Evolutionary conservation across 1,140 invertebrate genomes (phyloP).

Genomic region (Papilio glaucus): DNA sequence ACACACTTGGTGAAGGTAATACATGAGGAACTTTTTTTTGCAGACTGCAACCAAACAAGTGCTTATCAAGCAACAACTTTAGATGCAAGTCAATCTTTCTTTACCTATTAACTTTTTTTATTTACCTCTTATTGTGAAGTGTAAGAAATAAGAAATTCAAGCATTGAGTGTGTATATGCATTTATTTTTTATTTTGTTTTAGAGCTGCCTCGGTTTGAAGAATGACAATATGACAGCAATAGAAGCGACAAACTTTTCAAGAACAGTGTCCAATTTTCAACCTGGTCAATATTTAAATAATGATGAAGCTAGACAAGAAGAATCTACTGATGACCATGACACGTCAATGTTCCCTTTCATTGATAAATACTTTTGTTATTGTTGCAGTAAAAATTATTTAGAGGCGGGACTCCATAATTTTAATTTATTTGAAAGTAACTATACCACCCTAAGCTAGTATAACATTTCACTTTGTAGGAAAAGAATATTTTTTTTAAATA

Average conservation of each 20-base stretch:
- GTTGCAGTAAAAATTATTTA: slow-evolving; percentile 66
- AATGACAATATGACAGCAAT: slow-evolving; percentile 64
- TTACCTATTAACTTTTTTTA: too few species aligned
- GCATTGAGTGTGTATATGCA: too few species aligned
- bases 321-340: slow-evolving; percentile 36
- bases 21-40: too few species aligned
- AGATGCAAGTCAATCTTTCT: slow-evolving; percentile 1
- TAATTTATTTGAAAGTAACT: not conserved
- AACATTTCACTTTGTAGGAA: too few species aligned
- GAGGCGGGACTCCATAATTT: slow-evolving; percentile 48
- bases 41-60: too few species aligned
- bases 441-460: not conserved
- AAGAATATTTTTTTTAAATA: too few species aligned
- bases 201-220: slow-evolving; percentile 63
- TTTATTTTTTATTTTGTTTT: slow-evolving; percentile 56
- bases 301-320: slow-evolving; percentile 20
- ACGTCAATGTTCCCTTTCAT: slow-evolving; percentile 61
- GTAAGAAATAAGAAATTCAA: too few species aligned
- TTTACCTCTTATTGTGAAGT: too few species aligned
- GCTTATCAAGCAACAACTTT: too few species aligned
- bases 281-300: slow-evolving; percentile 25
- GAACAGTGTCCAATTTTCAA: slow-evolving; percentile 59
- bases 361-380: slow-evolving; percentile 66
- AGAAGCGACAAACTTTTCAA: slow-evolving; percentile 74
- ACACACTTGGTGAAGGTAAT: too few species aligned